phyloP scores from a whole-genome alignment of 2,888 invertebrate genomes.

The Tachina grossa region DNA sequence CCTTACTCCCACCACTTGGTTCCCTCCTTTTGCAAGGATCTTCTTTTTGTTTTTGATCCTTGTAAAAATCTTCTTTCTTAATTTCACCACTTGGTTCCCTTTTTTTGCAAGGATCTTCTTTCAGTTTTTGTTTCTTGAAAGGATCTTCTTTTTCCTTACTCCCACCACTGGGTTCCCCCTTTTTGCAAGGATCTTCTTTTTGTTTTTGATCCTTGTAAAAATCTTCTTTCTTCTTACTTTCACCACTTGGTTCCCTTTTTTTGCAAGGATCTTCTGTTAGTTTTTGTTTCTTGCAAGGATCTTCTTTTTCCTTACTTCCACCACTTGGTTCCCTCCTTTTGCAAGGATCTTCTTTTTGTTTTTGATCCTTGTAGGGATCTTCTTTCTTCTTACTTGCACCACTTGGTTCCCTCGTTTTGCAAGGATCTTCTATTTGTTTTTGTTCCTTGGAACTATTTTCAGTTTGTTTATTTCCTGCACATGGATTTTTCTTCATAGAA shows the following conservation, averaged over 20 bases:
- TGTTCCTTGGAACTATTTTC: background rate
- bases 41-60: background rate
- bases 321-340: background rate
- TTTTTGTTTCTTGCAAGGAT: slow-evolving; percentile 46
- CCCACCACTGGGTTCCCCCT: background rate
- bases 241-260: background rate
- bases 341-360: background rate
- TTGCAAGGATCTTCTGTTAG: slow-evolving; percentile 36
- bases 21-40: slow-evolving; percentile 16
- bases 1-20: too few species aligned
- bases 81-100: background rate
- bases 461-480: background rate
- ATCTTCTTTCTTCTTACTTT: slow-evolving; percentile 39
- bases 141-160: slow-evolving; percentile 31
- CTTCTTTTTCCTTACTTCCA: slow-evolving; percentile 6
- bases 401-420: slow-evolving; percentile 17
- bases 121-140: background rate
- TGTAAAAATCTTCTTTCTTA: slow-evolving; percentile 36
- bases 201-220: too few species aligned
- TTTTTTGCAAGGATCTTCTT: slow-evolving; percentile 1
- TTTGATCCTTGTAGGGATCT: background rate
- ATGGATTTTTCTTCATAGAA: slow-evolving; percentile 46
- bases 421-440: slow-evolving; percentile 21
- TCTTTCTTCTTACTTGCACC: slow-evolving; percentile 33
- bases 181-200: slow-evolving; percentile 3